Evolutionary conservation across 2,888 invertebrate species (phyloP), one percentile per base, ranked within the genome.

Genomic region (Tinea semifulvella): DNA sequence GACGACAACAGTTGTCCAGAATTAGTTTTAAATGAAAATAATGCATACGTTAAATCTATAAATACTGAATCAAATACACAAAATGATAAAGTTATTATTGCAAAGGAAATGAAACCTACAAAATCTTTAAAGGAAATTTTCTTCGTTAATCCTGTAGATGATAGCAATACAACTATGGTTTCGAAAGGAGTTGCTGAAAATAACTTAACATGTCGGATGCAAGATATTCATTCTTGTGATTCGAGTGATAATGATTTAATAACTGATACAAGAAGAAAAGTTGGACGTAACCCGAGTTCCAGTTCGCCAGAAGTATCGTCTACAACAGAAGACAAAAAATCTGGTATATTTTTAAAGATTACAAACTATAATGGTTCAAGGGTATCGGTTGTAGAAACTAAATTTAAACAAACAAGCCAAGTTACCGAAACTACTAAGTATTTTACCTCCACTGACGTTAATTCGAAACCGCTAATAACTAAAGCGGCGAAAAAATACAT

Each of bases 401-500:
- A 11, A 38, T 5, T 2, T 4, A 38, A 38, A 38, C 27, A 22
- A 3, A 64, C 65, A 51, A 72, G 68, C 53, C 73, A 74, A 54
- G 66, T 70, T 53, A 72, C 72, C 10, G 72, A 77, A 59, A 61
- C 63, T 28, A 63, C 62, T 20, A 64, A 67, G 46, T 70, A 72
- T 55, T 54, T 56, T 44, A 59, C 56, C 45, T 51, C 53, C 10
- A 48, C 48, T 28, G 57, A 59, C 49, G 51, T 57, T 39, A 60
- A 54, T 49, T 60, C 62, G 46, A 58, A 40, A 48, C 56, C 73
- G 19, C 60, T 82, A 48, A 59, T 81, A 42, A 82, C 81, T 26
- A 82, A 82, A 61, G 82, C 68, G 43, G 82, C 82, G 44, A 75
- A 80, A 61, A 82, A 82, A 63, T 82, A 82, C 55, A 81, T 82